Conservation (phyloP, 1,140 invertebrate species). For the Galendromus occidentalis region DNA sequence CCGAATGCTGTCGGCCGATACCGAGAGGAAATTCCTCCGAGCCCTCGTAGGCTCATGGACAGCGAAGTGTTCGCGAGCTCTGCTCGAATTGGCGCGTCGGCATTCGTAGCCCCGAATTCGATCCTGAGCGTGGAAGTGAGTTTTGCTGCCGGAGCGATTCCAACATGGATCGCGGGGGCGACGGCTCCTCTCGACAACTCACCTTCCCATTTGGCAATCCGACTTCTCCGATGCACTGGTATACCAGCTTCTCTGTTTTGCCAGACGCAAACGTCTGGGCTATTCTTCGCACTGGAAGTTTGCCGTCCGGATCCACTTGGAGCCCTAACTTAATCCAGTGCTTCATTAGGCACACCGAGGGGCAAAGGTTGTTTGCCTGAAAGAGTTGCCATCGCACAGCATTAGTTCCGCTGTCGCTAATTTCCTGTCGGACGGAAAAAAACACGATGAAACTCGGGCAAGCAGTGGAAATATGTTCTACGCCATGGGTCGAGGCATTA, state of each 20-base stretch:
- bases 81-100: too few relatives aligned
- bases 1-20: too few relatives aligned
- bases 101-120: too few relatives aligned
- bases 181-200: conserved; percentile 19
- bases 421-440: too few relatives aligned
- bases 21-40: too few relatives aligned
- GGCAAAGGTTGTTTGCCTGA: conserved; percentile 63
- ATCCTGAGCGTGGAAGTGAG: too few relatives aligned
- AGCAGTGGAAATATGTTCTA: conserved; percentile 18
- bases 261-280: conserved; percentile 94
- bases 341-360: conserved; percentile 83
- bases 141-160: too few relatives aligned
- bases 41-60: too few relatives aligned
- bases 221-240: conserved; percentile 83
- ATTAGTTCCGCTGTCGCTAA: too few relatives aligned
- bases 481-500: too few relatives aligned
- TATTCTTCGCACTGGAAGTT: conserved; percentile 90
- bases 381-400: not conserved
- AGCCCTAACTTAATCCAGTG: conserved; percentile 95
- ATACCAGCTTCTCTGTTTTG: conserved; percentile 85
- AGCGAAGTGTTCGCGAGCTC: too few relatives aligned
- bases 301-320: conserved; percentile 71
- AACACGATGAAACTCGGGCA: conserved; percentile 12
- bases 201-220: conserved; percentile 86
- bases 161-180: too few relatives aligned